Percentiles rank a stretch among this genome's conserved stretches.
Conservation (phyloP, 2,797 vertebrate genomes). For the Centropyge bicolor region DNA sequence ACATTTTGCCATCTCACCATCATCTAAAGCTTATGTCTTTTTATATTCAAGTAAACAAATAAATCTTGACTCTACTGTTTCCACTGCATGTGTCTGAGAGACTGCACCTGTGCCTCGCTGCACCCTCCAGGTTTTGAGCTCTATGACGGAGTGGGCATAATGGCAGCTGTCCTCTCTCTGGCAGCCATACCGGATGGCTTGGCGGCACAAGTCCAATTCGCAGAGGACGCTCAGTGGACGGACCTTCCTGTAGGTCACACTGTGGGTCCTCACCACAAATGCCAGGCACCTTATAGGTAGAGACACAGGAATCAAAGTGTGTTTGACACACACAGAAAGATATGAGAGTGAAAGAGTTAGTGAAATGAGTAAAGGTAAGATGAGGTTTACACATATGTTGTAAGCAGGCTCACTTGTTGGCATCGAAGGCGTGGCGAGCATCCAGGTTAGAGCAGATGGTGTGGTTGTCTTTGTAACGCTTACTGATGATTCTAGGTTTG, state of each 20-base stretch:
- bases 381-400: background rate
- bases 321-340: background rate
- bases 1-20: too few species aligned
- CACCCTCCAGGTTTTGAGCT: slow-evolving; percentile 95
- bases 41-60: background rate
- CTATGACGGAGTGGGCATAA: slow-evolving; percentile 94
- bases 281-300: slow-evolving; percentile 89
- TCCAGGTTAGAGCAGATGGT: slow-evolving; percentile 90
- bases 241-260: slow-evolving; percentile 92
- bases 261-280: slow-evolving; percentile 89
- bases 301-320: background rate
- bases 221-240: slow-evolving; percentile 90
- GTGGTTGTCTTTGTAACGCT: slow-evolving; percentile 87
- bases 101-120: slow-evolving; percentile 91
- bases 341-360: background rate
- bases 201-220: slow-evolving; percentile 91
- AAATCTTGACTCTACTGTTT: background rate
- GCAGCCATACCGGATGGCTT: slow-evolving; percentile 90
- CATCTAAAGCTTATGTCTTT: background rate
- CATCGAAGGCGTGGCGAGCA: slow-evolving; percentile 90
- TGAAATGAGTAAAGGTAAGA: background rate
- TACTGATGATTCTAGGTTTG: slow-evolving; percentile 95
- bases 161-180: slow-evolving; percentile 88
- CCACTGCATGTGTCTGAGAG: background rate
- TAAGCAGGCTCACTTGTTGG: slow-evolving; percentile 90